phyloP scores from a whole-genome alignment of 1,140 invertebrate species.

The Tetraneura akinire region DNA sequence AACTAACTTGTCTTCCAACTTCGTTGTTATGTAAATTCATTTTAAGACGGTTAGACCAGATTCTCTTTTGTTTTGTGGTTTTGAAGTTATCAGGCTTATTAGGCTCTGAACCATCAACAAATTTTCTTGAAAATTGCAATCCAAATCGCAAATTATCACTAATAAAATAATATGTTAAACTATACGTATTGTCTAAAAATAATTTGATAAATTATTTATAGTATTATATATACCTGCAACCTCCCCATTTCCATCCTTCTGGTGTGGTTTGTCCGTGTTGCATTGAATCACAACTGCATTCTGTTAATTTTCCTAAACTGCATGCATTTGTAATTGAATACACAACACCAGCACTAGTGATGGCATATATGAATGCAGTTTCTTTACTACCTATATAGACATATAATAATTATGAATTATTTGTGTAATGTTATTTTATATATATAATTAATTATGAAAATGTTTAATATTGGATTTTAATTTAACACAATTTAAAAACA shows the following conservation, averaged over 20 bases:
- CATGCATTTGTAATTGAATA: conserved; percentile 69
- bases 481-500: too few species aligned
- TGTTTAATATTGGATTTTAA: too few species aligned
- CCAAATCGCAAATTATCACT: conserved; percentile 77
- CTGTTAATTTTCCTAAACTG: conserved; percentile 68
- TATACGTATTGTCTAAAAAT: background rate
- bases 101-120: conserved; percentile 77
- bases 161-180: conserved; percentile 59
- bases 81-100: conserved; percentile 68
- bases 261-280: conserved; percentile 61
- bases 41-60: conserved; percentile 67
- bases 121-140: conserved; percentile 74
- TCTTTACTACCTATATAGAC: conserved; percentile 66
- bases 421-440: too few species aligned
- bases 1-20: conserved; percentile 80
- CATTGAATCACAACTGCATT: conserved; percentile 67
- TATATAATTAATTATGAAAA: too few species aligned
- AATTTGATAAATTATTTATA: too few species aligned
- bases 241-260: conserved; percentile 71
- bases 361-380: conserved; percentile 70
- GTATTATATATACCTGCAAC: conserved; percentile 63
- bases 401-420: background rate
- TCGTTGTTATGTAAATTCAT: conserved; percentile 98
- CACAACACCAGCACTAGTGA: conserved; percentile 69
- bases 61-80: conserved; percentile 62